Conservation (phyloP, 2,113 vertebrate genomes). For the Thymallus thymallus region DNA sequence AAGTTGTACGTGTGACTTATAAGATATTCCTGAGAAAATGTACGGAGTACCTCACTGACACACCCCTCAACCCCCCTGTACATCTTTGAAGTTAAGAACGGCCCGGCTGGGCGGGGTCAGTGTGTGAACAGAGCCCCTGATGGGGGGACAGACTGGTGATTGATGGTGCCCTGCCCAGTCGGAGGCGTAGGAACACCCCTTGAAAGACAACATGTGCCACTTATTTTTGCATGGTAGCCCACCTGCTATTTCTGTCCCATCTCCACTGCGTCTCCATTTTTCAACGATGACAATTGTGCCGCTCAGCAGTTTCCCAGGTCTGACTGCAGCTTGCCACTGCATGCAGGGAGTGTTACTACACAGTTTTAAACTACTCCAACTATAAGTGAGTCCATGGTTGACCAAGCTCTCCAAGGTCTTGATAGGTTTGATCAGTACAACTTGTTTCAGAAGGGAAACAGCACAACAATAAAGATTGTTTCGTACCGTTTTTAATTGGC, state of each 20-base stretch:
- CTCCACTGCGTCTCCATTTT: slow-evolving; percentile 64
- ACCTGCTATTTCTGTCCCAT: slow-evolving; percentile 57
- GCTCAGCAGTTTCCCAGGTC: slow-evolving; percentile 60
- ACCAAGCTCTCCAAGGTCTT: not conserved
- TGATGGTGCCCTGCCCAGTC: slow-evolving; percentile 60
- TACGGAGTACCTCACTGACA: slow-evolving; percentile 9
- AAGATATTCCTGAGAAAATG: slow-evolving; percentile 16
- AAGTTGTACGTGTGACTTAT: not conserved
- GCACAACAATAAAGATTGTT: no score
- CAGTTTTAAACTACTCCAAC: slow-evolving; percentile 12
- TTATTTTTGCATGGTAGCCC: slow-evolving; percentile 34
- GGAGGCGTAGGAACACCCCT: slow-evolving; percentile 58
- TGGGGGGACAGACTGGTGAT: slow-evolving; percentile 64
- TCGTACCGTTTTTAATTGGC: no score
- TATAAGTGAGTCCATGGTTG: slow-evolving; percentile 17
- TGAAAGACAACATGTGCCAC: slow-evolving; percentile 57
- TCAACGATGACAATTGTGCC: slow-evolving; percentile 66
- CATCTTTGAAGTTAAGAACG: slow-evolving; percentile 63
- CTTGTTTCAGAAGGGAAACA: not conserved
- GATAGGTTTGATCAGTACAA: not conserved
- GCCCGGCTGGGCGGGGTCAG: slow-evolving; percentile 62
- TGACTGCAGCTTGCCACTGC: slow-evolving; percentile 36
- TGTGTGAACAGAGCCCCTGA: slow-evolving; percentile 66
- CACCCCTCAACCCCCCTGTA: slow-evolving; percentile 4
- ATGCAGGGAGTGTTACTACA: slow-evolving; percentile 25